Evolutionary conservation across 2,797 vertebrate genomes (phyloP).

Genomic region (Coilia nasus): DNA sequence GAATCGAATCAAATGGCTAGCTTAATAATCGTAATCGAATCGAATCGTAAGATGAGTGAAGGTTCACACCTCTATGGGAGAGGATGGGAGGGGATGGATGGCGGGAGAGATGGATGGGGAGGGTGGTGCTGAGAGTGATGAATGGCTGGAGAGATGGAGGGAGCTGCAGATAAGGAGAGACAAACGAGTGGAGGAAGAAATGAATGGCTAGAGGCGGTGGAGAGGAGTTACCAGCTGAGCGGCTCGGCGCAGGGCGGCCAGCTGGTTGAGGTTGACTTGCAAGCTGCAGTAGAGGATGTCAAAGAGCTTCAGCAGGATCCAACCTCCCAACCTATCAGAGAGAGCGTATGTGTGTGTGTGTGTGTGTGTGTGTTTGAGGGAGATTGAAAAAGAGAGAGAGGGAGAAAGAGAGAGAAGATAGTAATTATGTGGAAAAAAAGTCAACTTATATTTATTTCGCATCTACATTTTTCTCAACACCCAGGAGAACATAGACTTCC

Average conservation of each 20-base stretch:
- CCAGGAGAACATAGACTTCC: too few species aligned
- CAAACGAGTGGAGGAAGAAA: neutral
- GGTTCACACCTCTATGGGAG: too few species aligned
- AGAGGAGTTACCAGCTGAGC: conserved; percentile 50
- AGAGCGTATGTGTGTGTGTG: neutral
- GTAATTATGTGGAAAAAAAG: too few species aligned
- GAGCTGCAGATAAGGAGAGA: neutral
- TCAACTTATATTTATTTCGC: too few species aligned
- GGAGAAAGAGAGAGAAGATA: neutral
- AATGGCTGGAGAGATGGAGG: neutral
- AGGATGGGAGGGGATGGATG: neutral
- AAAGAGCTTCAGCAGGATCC: conserved; percentile 83
- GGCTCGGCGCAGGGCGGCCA: conserved; percentile 78
- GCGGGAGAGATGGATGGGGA: neutral
- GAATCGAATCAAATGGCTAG: too few species aligned
- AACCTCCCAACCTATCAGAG: conserved; percentile 76
- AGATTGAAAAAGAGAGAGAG: neutral
- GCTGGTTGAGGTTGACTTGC: conserved; percentile 85
- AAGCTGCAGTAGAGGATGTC: conserved; percentile 75
- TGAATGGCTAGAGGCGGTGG: neutral
- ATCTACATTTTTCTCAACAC: too few species aligned
- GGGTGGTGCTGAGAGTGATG: neutral
- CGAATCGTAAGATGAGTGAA: too few species aligned
- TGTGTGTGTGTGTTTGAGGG: neutral
- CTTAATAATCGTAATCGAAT: too few species aligned